Base-by-base conservation (phyloP, 1,140 invertebrate genomes). In the Helicoverpa armigera region DNA sequence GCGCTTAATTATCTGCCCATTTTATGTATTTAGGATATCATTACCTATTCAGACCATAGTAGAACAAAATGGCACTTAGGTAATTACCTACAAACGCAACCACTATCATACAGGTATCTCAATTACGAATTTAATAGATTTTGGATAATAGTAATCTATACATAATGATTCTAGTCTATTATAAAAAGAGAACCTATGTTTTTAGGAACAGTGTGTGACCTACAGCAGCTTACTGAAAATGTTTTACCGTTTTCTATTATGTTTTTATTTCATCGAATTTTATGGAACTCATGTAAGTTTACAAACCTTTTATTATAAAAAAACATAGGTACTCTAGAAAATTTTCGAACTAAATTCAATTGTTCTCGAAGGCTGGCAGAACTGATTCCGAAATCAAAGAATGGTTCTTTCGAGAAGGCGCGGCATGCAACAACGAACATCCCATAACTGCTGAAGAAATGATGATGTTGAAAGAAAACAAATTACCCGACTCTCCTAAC, bases 391-490 rank as follows among this genome's bases (percentile, higher is more conserved):
- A 94, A 50, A 84, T 94, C 2, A 90, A 88, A 58, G 53, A 75
- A 51, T 89, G 82, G 84, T 90, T 94, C 54, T 53, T 94, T 10
- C 63, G 89, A n/a, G 78, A 89, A 67, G 89, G 83, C 9, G 31
- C 92, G 11, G 85, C 89, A 48, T 94, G 93, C 73, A 89, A 72
- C 67, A 89, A 86, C 13, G 88, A 92, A 5, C 79, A 89, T 43
- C 82, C 86, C 0, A 81, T 94, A 1, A 83, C 88, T 0, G 76
- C 73, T 1, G 86, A 92, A 11, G 92, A 94, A 54, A 82, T 94
- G 48, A 16, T 84, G 35, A 84, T 87, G 82, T 67, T 94, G 58
- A 87, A 92, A 23, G 79, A 89, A 35, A 89, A 92, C 50, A 83
- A 92, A 54, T 70, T 94, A 9, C 92, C 93, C 0, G 87, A 90